Conservation (phyloP, 1,140 invertebrate species). For the Caenorhabditis briggsae region DNA sequence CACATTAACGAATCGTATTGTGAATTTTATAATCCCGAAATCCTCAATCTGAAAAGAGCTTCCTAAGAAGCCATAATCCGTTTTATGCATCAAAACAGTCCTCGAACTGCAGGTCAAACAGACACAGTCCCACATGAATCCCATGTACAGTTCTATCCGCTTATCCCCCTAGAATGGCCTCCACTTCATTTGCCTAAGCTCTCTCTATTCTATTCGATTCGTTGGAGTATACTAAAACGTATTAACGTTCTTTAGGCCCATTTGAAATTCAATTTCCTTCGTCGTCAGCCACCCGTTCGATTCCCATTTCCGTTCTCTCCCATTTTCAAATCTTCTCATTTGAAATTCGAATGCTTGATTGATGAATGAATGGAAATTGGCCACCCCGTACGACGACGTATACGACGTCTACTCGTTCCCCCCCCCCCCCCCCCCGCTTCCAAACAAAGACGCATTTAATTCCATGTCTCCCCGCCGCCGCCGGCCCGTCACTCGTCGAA, state of each 20-base stretch:
- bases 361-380: constrained; percentile 54
- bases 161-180: not conserved
- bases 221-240: not conserved
- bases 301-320: constrained; percentile 48
- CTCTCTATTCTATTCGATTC: not conserved
- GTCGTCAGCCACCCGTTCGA: constrained; percentile 20
- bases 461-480: constrained; percentile 12
- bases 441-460: constrained; percentile 54
- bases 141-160: not conserved
- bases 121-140: no score
- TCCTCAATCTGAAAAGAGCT: no score
- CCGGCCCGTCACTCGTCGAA: not conserved
- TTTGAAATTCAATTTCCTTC: not conserved
- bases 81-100: no score
- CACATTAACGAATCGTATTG: no score
- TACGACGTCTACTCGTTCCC: not conserved
- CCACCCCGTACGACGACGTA: not conserved
- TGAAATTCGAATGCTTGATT: constrained; percentile 33
- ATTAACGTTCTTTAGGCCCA: not conserved
- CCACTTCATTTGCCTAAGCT: not conserved
- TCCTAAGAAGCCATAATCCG: no score
- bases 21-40: no score
- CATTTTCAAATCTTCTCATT: constrained; percentile 26
- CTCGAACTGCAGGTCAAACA: no score
- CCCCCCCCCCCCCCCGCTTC: constrained; percentile 11